Evolutionary conservation across 2,888 invertebrate species (phyloP).

Genomic region (Agapostemon virescens): DNA sequence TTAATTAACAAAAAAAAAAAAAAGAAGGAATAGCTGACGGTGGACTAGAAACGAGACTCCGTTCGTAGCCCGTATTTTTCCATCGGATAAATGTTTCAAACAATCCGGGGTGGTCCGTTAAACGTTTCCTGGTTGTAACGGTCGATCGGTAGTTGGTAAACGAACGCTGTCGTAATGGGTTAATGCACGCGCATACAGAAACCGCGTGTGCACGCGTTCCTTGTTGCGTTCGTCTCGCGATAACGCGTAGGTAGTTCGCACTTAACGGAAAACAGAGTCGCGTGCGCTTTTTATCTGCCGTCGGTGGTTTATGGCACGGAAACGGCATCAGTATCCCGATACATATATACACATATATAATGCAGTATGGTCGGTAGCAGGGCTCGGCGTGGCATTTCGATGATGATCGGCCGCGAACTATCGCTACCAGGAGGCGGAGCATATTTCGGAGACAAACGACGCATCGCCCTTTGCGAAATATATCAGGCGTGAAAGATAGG

Average conservation of each 20-base stretch:
- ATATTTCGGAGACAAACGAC: conserved; percentile 49
- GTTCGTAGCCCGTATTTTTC: neutral
- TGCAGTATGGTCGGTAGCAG: neutral
- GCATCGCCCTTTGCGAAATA: conserved; percentile 48
- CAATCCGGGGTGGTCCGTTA: conserved; percentile 5
- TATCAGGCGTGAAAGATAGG: conserved; percentile 51
- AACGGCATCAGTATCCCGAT: conserved; percentile 49
- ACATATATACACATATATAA: too few species aligned
- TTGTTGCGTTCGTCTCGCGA: conserved; percentile 31
- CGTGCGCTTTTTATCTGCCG: conserved; percentile 23
- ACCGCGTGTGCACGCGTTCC: conserved; percentile 25
- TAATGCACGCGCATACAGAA: conserved; percentile 35
- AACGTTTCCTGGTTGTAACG: conserved; percentile 49
- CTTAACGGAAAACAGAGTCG: conserved; percentile 35
- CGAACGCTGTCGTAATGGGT: conserved; percentile 46
- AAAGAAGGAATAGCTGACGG: neutral
- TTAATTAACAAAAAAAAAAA: conserved; percentile 1
- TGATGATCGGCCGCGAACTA: conserved; percentile 1
- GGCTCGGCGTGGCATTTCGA: neutral
- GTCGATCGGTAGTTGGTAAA: conserved; percentile 31
- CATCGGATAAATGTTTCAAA: conserved; percentile 17
- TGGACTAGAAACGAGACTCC: neutral
- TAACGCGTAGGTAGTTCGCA: conserved; percentile 30
- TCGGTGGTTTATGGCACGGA: conserved; percentile 41
- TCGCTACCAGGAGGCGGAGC: neutral